Evolutionary conservation across 2,888 invertebrate species (phyloP), one percentile per base, ranked within the genome.

Genomic region (Campoletis raptor): DNA sequence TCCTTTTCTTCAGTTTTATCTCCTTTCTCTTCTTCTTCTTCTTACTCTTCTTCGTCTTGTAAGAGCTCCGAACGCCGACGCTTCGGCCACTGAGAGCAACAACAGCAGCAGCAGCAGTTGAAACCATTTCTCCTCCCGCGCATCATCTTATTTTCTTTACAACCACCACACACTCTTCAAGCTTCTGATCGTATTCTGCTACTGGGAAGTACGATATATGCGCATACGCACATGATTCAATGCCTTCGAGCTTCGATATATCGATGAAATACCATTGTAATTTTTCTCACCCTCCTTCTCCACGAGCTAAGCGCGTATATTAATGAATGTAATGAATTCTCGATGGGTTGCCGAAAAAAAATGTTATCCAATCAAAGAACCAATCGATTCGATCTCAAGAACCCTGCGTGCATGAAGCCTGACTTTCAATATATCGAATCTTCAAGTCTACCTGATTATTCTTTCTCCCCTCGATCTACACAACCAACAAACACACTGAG

Each of bases 121-220:
- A 72, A 79, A 83, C 84, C 78, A 54, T 78, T 36, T 74, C 78
- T 82, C 78, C 77, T 79, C 77, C 81, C 84, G 72, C 83, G 37
- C 84, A 82, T 86, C 81, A 64, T 84, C 81, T 86, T 84, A 79
- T 84, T 86, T 84, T 84, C 42, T 79, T 84, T 81, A 76, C 54
- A 67, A 42, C 54, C 36, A 21, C 52, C n/a, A n/a, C 74, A 67
- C 67, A 21, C 73, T 57, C 66, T 36, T 6, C 30, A 30, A 73
- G 81, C 86, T 81, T 42, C 81, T 61, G 83, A 72, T 48, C 67
- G 57, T 54, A 42, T 24, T 30, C 54, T 67, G 83, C 86, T 86
- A 78, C 83, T 78, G 74, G 61, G 48, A 57, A 57, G 21, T 57
- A 45, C 73, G n/a, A 52, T 40, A 40, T 66, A 61, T 45, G 8